These are phyloP conservation scores for Epistrophe eligans DNA, from an alignment of 2,888 invertebrate genomes.

Conservation along the genomic window DNA sequence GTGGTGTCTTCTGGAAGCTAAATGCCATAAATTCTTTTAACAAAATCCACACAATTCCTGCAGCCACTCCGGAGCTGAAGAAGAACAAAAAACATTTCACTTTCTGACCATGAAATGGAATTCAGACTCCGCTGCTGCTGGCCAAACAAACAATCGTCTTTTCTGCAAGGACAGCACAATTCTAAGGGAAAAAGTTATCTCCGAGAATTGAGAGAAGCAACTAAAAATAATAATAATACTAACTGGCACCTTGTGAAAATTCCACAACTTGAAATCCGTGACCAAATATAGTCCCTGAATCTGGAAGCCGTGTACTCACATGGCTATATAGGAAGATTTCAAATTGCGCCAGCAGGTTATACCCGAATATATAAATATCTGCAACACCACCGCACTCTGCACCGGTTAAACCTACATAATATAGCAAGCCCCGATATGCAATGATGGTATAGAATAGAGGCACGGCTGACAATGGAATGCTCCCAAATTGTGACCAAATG, in stretches of 20 bases:
- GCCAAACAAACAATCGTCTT: constrained; percentile 46
- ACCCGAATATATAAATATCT: constrained; percentile 16
- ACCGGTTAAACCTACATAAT: background rate
- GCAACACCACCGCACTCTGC: background rate
- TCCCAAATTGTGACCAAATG: constrained; percentile 75
- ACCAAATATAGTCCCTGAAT: constrained; percentile 74
- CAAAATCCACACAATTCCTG: constrained; percentile 65
- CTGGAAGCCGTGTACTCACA: constrained; percentile 48
- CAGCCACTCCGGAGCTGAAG: constrained; percentile 52
- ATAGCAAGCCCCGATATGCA: background rate
- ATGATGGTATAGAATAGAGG: constrained; percentile 16
- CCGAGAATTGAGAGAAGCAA: constrained; percentile 40
- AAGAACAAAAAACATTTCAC: constrained; percentile 73
- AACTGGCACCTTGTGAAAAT: constrained; percentile 76
- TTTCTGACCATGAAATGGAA: constrained; percentile 73
- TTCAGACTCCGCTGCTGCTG: constrained; percentile 48
- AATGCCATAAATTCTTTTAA: constrained; percentile 72
- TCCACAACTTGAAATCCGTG: constrained; percentile 75
- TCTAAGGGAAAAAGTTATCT: constrained; percentile 28
- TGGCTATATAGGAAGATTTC: constrained; percentile 41
- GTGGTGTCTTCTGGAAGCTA: constrained; percentile 74
- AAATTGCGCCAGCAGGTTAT: constrained; percentile 65
- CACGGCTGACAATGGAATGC: constrained; percentile 58
- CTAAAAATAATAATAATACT: constrained; percentile 71
- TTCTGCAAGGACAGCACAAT: background rate